Percentiles rank a stretch among this genome's conserved stretches.
Conservation (phyloP, 1,140 invertebrate genomes). For the Drosophila azteca region DNA sequence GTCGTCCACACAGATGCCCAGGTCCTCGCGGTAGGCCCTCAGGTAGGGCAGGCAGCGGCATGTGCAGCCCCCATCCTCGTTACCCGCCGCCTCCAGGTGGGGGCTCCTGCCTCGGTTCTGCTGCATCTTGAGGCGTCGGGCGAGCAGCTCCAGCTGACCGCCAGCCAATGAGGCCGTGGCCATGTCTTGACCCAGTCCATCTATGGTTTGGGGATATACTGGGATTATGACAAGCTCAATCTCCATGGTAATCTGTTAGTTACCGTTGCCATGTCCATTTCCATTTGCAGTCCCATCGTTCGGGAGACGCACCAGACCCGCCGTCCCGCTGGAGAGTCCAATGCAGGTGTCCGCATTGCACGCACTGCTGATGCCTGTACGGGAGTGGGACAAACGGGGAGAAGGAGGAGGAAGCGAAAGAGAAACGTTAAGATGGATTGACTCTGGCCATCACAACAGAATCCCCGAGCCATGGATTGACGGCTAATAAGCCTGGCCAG, state of each 20-base stretch:
- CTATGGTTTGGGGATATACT: constrained; percentile 28
- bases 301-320: constrained; percentile 58
- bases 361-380: constrained; percentile 66
- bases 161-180: constrained; percentile 55
- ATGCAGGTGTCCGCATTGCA: constrained; percentile 84
- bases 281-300: constrained; percentile 29
- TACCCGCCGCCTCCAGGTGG: background rate
- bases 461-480: constrained; percentile 34
- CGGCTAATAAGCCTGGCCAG: constrained; percentile 51
- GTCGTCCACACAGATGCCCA: constrained; percentile 88
- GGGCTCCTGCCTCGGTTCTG: constrained; percentile 18
- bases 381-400: background rate
- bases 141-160: constrained; percentile 59
- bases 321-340: constrained; percentile 85
- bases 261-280: constrained; percentile 63
- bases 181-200: constrained; percentile 50
- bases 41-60: constrained; percentile 87
- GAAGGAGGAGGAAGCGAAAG: constrained; percentile 6
- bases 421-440: constrained; percentile 58
- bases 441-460: constrained; percentile 68
- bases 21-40: constrained; percentile 88
- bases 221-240: constrained; percentile 59
- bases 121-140: constrained; percentile 66
- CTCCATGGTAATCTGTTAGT: constrained; percentile 58
- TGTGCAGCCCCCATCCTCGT: constrained; percentile 83